phyloP scores from a whole-genome alignment of 2,797 vertebrate genomes.

The Glossophaga mutica region DNA sequence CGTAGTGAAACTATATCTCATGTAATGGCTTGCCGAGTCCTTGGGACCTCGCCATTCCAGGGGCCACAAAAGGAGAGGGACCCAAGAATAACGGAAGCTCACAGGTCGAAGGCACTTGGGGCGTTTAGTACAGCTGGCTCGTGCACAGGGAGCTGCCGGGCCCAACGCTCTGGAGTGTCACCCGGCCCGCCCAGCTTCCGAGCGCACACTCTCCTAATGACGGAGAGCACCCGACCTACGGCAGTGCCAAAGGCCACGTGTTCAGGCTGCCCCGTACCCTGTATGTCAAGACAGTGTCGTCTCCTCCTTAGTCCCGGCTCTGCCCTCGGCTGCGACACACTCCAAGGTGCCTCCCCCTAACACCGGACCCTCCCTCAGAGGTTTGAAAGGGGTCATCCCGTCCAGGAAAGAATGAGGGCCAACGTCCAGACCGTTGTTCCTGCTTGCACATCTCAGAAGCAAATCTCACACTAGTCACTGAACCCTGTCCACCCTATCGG shows the following conservation, averaged over 20 bases:
- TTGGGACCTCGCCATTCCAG: background rate
- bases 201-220: background rate
- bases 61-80: background rate
- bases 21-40: background rate
- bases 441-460: background rate
- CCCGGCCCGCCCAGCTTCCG: background rate
- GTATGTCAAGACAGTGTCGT: accelerated
- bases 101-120: background rate
- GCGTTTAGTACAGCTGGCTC: background rate
- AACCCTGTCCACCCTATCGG: background rate
- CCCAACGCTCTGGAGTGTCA: background rate
- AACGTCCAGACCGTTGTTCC: background rate
- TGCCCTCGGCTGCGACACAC: background rate
- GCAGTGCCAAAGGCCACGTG: background rate
- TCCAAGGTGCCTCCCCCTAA: too few relatives aligned
- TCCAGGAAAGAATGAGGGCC: background rate
- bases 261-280: background rate
- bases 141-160: too few relatives aligned
- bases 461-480: background rate
- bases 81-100: background rate
- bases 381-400: background rate
- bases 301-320: background rate
- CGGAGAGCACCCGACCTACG: background rate
- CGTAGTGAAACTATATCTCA: background rate
- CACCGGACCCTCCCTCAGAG: background rate